Conservation (phyloP, 2,888 invertebrate species). For the Thysanoteuthis rhombus region DNA sequence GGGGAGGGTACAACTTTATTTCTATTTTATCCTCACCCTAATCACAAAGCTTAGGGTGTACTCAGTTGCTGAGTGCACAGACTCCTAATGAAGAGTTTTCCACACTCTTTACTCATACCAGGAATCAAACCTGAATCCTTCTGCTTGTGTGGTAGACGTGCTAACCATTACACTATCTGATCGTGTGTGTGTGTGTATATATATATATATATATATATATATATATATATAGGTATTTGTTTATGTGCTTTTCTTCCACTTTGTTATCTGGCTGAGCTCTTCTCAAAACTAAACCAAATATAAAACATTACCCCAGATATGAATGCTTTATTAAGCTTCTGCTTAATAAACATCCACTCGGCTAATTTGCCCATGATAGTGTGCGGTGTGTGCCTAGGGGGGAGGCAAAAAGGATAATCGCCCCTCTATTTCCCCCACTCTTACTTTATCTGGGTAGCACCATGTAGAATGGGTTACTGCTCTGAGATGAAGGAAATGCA, state of each 20-base stretch:
- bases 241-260: neutral
- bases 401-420: neutral
- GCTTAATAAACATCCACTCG: neutral
- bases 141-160: too few relatives aligned
- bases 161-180: too few relatives aligned
- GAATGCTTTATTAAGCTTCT: neutral
- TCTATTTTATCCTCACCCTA: too few relatives aligned
- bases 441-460: neutral
- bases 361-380: neutral
- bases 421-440: neutral
- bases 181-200: too few relatives aligned
- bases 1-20: too few relatives aligned
- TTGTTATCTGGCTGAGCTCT: neutral
- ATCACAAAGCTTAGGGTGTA: too few relatives aligned
- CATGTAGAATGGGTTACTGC: neutral
- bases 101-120: too few relatives aligned
- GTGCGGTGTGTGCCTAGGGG: neutral
- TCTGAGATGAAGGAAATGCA: neutral
- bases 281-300: neutral
- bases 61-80: too few relatives aligned
- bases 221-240: neutral
- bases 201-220: neutral
- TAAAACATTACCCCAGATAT: neutral
- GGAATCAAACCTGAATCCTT: too few relatives aligned
- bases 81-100: too few relatives aligned